Evolutionary conservation across 2,797 vertebrate genomes (phyloP).

Genomic region (Enteromius afrohamiltoni): DNA sequence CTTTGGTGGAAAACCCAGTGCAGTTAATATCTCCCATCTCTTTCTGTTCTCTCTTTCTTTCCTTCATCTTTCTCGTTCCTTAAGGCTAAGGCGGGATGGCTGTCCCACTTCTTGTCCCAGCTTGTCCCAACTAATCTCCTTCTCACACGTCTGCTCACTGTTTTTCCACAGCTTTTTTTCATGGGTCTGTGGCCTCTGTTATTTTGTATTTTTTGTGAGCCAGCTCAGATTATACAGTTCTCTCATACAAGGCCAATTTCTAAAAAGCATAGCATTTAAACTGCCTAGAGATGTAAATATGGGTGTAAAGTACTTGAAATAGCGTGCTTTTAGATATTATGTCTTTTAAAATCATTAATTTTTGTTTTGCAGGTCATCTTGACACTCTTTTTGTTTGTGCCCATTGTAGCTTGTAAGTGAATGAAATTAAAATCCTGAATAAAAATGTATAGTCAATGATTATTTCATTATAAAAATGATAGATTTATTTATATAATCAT

Average conservation of each 20-base stretch:
- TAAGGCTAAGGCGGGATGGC: constrained; percentile 49
- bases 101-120: constrained; percentile 47
- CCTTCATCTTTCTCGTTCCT: constrained; percentile 43
- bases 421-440: neutral
- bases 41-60: constrained; percentile 28
- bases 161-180: constrained; percentile 6
- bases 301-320: neutral
- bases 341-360: neutral
- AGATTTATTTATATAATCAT: neutral
- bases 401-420: neutral
- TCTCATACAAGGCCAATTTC: neutral
- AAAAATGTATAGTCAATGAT: neutral
- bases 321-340: neutral
- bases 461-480: neutral
- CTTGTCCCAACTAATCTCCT: constrained; percentile 40
- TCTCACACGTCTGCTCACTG: neutral
- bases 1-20: constrained; percentile 59
- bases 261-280: neutral
- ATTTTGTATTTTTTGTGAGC: neutral
- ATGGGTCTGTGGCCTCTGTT: neutral
- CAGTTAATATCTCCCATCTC: constrained; percentile 45
- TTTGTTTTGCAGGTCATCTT: neutral
- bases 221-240: neutral
- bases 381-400: neutral
- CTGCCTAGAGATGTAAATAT: neutral